Percentiles rank a stretch among this genome's conserved stretches.
Conservation (phyloP, 2,888 invertebrate species). For the Trichopoda pennipes region DNA sequence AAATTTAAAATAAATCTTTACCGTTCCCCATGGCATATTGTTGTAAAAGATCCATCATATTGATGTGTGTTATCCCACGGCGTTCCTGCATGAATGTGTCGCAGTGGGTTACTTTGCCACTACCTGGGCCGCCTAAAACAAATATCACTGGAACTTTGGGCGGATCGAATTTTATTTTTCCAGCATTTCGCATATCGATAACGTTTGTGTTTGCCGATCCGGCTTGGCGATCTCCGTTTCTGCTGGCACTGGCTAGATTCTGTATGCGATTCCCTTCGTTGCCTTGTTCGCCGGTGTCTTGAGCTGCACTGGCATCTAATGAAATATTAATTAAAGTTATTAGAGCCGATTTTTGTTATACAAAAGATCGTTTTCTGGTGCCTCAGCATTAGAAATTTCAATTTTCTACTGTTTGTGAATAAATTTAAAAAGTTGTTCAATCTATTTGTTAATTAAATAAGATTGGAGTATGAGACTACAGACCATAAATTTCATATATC, state of each 20-base stretch:
- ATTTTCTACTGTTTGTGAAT: too few species aligned
- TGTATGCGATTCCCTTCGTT: slow-evolving; percentile 80
- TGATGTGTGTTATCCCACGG: slow-evolving; percentile 91
- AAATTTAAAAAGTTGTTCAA: too few species aligned
- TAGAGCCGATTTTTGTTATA: too few species aligned
- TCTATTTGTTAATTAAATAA: too few species aligned
- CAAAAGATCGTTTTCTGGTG: too few species aligned
- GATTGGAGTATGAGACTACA: too few species aligned
- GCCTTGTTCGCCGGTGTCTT: slow-evolving; percentile 86
- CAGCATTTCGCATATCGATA: slow-evolving; percentile 90
- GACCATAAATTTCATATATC: too few species aligned
- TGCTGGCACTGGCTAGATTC: slow-evolving; percentile 74
- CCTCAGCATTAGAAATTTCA: too few species aligned
- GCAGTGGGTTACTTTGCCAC: slow-evolving; percentile 99
- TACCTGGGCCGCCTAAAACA: slow-evolving; percentile 96
- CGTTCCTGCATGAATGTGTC: slow-evolving; percentile 94
- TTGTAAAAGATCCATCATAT: slow-evolving; percentile 94
- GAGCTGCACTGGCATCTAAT: slow-evolving; percentile 85
- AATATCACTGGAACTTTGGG: slow-evolving; percentile 94
- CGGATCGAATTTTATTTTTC: slow-evolving; percentile 91
- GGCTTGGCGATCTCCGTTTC: slow-evolving; percentile 65
- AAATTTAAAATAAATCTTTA: slow-evolving; percentile 78
- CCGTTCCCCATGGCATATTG: slow-evolving; percentile 94
- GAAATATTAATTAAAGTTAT: too few species aligned
- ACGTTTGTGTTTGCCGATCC: slow-evolving; percentile 84